Conservation (phyloP, 2,797 vertebrate genomes). For the Ispidina picta region DNA sequence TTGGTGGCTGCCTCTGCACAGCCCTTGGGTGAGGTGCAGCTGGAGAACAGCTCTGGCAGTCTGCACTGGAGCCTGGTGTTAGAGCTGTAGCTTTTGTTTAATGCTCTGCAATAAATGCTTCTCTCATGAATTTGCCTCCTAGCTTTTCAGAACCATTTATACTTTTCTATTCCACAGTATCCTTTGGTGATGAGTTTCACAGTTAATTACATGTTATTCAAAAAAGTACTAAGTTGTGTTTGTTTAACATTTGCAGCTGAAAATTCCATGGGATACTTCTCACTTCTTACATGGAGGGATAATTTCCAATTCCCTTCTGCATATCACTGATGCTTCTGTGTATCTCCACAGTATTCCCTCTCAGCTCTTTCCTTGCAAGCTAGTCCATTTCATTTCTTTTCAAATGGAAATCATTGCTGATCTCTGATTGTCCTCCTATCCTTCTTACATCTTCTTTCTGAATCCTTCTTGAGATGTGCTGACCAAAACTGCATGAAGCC, state of each 20-base stretch:
- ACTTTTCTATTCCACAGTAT: background rate
- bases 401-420: background rate
- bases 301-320: background rate
- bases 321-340: background rate
- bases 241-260: slow-evolving; percentile 2
- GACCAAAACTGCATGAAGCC: background rate
- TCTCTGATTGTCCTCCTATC: background rate
- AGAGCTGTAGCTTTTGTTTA: background rate
- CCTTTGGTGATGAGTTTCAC: background rate
- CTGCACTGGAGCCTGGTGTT: background rate
- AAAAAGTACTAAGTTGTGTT: background rate
- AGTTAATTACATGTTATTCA: background rate
- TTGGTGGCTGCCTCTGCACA: background rate
- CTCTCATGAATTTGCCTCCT: background rate
- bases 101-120: background rate
- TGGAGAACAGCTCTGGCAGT: background rate
- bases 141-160: background rate
- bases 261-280: background rate
- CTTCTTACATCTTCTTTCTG: background rate
- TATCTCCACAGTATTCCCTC: background rate
- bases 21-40: too few species aligned
- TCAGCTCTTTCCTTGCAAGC: background rate
- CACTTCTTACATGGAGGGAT: background rate
- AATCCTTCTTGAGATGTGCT: background rate
- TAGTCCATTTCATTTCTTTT: background rate